Conservation (phyloP, 2,797 vertebrate species). For the Chromis chromis region DNA sequence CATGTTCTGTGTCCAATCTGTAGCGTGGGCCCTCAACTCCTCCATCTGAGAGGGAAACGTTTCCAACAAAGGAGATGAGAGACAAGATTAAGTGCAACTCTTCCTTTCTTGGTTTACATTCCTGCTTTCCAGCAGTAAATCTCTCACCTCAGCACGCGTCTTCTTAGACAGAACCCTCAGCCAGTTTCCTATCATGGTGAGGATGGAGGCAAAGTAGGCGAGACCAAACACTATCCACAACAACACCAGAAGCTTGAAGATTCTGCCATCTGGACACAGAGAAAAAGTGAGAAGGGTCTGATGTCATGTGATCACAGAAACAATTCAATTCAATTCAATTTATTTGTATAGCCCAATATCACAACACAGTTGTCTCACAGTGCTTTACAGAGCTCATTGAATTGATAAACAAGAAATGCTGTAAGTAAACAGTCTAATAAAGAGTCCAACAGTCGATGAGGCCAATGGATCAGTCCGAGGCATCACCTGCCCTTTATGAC, state of each 20-base stretch:
- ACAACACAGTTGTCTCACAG: too few species aligned
- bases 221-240: conserved; percentile 94
- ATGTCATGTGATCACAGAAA: background rate
- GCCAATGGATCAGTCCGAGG: too few species aligned
- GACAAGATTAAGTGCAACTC: background rate
- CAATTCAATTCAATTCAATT: too few species aligned
- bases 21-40: conserved; percentile 91
- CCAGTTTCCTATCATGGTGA: conserved; percentile 96
- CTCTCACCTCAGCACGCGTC: conserved; percentile 90
- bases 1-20: conserved; percentile 92
- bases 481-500: too few species aligned
- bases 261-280: conserved; percentile 79
- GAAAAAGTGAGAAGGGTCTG: conserved; percentile 1
- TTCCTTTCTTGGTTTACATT: background rate
- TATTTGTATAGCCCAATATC: too few species aligned
- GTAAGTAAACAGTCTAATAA: too few species aligned
- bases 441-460: too few species aligned
- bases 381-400: too few species aligned
- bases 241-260: conserved; percentile 92
- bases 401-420: too few species aligned
- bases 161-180: conserved; percentile 89
- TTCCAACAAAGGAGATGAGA: conserved; percentile 4
- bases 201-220: conserved; percentile 94
- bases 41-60: conserved; percentile 86
- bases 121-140: background rate